A percentile compares a stretch with the other conserved stretches of the same genome.
Conservation (phyloP, 2,113 vertebrate genomes). For the Baryphthengus martii region DNA sequence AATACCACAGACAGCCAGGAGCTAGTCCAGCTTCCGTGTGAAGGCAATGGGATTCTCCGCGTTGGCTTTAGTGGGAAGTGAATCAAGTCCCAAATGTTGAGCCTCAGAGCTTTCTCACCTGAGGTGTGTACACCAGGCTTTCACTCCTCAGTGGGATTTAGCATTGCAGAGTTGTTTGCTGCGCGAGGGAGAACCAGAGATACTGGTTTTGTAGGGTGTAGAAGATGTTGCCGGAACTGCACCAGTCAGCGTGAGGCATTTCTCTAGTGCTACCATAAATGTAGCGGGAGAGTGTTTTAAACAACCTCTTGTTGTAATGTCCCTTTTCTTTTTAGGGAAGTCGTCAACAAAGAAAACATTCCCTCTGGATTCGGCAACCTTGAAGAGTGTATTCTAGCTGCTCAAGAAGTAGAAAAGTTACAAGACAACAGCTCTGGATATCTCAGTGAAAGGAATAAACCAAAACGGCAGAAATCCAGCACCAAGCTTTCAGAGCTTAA, state of each 20-base stretch:
- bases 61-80: background rate
- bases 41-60: background rate
- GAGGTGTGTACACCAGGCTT: background rate
- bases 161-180: background rate
- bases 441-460: constrained; percentile 73
- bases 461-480: constrained; percentile 81
- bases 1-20: background rate
- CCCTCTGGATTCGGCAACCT: constrained; percentile 72
- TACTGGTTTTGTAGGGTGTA: background rate
- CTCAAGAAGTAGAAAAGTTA: constrained; percentile 73
- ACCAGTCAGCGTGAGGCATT: background rate
- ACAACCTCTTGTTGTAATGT: background rate
- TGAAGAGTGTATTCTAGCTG: constrained; percentile 68
- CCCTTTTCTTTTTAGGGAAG: constrained; percentile 65
- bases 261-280: background rate
- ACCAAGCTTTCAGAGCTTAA: constrained; percentile 77
- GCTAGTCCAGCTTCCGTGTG: background rate
- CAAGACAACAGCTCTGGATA: constrained; percentile 65
- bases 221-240: background rate
- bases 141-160: background rate
- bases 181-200: background rate
- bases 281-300: background rate
- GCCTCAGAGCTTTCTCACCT: background rate
- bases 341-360: constrained; percentile 91
- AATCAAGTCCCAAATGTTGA: background rate